Base-by-base conservation (phyloP, 1,140 invertebrate genomes). In the Ceratoteleas bidentatus region DNA sequence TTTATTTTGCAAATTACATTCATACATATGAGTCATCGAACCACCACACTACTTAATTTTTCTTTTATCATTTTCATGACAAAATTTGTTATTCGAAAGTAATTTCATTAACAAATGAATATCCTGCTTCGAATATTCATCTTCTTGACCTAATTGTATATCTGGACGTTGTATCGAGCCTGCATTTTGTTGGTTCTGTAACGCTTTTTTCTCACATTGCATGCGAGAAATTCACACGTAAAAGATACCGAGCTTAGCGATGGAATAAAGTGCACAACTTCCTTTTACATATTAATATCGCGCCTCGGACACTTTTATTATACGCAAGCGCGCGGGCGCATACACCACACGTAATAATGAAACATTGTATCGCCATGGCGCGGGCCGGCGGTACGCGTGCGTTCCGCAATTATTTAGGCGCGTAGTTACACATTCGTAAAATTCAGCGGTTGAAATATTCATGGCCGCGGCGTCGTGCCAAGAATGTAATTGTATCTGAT, bases 281-380 rank as follows among this genome's bases (percentile, higher is more conserved):
- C 32, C 68, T 68, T 87, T 87, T 85, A 85, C 84, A 86, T 86
- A 84, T 86, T 88, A 88, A 88, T 86, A 82, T 69, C 32, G 36
- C 33, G 15, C 38, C 43, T 56, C 73, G 58, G 60, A 24, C 75
- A 83, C 79, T 88, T 85, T 86, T 84, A 86, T 87, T 85, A 81
- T 77, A 78, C 43, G 66, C 15, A 69, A 50, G 53, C 65, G 57
- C 70, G 40, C 34, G 47, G 8, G 60, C 50, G 56, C 65, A 76
- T 72, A 47, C 36, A 58, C 52, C 57, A 40, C 40, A 52, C 49
- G 38, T 72, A 73, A 68, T 79, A 73, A 79, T 79, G 76, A 79
- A 79, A 73, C 68, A 73, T 62, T 61, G 53, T 61, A 54, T 61
- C 45, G 57, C 7, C 11, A 15, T 57, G 65, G 70, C 15, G n/a